Percentiles rank a stretch among this genome's conserved stretches.
These are phyloP conservation scores for Medauroidea extradentata DNA, from an alignment of 1,140 invertebrate genomes.

Conservation along the genomic window DNA sequence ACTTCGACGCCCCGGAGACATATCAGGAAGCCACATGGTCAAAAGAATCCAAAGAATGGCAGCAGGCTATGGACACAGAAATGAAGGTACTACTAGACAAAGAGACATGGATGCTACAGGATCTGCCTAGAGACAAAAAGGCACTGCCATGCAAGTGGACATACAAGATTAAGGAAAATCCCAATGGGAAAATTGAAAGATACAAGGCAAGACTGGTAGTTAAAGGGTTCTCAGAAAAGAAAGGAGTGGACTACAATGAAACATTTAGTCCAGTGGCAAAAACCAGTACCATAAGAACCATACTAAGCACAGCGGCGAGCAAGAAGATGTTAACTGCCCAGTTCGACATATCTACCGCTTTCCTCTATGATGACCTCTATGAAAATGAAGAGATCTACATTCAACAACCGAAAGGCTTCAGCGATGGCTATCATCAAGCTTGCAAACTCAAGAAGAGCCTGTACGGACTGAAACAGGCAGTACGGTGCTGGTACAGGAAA, in stretches of 20 bases:
- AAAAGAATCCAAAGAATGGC: too few relatives aligned
- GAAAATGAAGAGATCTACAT: constrained; percentile 45
- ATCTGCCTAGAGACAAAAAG: neutral
- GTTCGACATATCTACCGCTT: constrained; percentile 43
- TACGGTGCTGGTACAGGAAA: neutral
- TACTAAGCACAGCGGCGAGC: constrained; percentile 21
- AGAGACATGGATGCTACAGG: constrained; percentile 9
- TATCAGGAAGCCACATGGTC: neutral
- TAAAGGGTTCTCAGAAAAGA: constrained; percentile 17
- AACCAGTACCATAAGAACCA: constrained; percentile 2
- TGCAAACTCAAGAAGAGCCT: constrained; percentile 34
- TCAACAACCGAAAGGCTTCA: constrained; percentile 34
- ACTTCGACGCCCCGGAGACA: constrained; percentile 15
- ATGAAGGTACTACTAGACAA: too few relatives aligned
- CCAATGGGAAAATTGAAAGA: neutral
- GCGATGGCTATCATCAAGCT: constrained; percentile 22
- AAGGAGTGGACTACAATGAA: constrained; percentile 13
- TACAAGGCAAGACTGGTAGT: constrained; percentile 24
- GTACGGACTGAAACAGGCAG: constrained; percentile 30
- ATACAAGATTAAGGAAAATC: neutral
- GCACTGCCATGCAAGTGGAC: neutral
- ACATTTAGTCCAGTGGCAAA: too few relatives aligned
- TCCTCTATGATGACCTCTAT: constrained; percentile 40
- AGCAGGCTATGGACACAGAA: too few relatives aligned
- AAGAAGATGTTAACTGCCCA: constrained; percentile 30